These are phyloP conservation scores for Acridotheres tristis DNA, from an alignment of 2,797 vertebrate species.

Conservation along the genomic window DNA sequence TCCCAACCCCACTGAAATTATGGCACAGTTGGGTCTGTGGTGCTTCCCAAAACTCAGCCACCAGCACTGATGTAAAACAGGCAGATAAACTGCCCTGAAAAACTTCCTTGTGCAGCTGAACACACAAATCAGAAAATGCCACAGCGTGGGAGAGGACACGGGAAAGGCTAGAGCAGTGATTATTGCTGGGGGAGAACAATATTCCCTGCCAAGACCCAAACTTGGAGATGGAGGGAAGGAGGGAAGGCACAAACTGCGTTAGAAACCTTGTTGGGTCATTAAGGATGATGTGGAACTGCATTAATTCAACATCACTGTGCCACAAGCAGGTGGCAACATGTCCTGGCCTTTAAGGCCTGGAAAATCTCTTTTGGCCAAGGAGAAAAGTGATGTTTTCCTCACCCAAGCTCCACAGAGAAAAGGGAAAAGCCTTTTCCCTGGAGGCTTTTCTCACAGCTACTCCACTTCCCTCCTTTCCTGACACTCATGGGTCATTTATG, in stretches of 20 bases:
- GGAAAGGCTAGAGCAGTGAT: neutral
- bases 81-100: neutral
- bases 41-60: neutral
- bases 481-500: neutral
- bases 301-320: neutral
- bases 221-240: neutral
- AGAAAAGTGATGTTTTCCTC: accelerated
- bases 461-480: neutral
- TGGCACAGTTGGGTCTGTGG: too few relatives aligned
- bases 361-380: neutral
- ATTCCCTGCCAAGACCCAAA: neutral
- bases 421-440: neutral
- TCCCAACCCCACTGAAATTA: neutral
- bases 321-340: accelerated
- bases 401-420: neutral
- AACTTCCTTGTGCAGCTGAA: neutral
- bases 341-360: neutral
- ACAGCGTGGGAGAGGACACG: accelerated
- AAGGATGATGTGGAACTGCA: neutral
- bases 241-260: neutral
- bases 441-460: neutral
- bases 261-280: neutral
- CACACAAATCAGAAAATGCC: neutral
- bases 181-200: neutral
- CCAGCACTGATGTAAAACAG: neutral